Conservation (phyloP, 2,113 vertebrate species). For the Xenus cinereus region DNA sequence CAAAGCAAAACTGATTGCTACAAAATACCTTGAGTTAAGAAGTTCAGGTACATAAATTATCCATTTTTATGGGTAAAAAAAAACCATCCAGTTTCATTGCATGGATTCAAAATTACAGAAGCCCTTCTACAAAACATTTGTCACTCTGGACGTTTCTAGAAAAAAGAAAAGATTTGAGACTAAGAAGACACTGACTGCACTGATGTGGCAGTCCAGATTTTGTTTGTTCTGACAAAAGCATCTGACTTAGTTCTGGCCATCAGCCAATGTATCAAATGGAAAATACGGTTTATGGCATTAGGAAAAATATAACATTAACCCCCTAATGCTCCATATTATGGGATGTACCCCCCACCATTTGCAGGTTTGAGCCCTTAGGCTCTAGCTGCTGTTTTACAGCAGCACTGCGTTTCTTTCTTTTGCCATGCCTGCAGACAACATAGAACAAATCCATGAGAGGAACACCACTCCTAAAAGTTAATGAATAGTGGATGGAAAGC, state of each 20-base stretch:
- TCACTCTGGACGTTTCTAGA: neutral
- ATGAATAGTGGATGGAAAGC: neutral
- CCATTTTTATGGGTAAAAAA: neutral
- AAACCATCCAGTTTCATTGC: neutral
- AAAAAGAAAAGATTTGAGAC: neutral
- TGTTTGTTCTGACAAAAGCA: neutral
- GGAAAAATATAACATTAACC: constrained; percentile 42
- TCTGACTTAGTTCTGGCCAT: constrained; percentile 5
- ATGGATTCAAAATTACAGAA: neutral
- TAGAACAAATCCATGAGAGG: neutral
- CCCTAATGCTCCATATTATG: constrained; percentile 30
- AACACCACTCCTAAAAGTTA: neutral
- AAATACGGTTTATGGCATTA: constrained; percentile 10
- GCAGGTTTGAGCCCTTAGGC: constrained; percentile 54
- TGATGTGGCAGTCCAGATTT: neutral
- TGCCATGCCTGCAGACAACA: neutral
- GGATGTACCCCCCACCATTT: constrained; percentile 15
- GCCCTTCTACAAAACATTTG: neutral
- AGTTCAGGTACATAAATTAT: neutral
- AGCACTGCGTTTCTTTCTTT: neutral
- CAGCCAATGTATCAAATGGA: constrained; percentile 20
- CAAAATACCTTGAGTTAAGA: neutral
- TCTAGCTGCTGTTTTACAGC: neutral
- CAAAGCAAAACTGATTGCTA: neutral
- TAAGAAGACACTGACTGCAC: neutral